Percentiles rank a stretch among this genome's conserved stretches.
These are phyloP conservation scores for Triplophysa bombifrons DNA, from an alignment of 2,797 vertebrate species.

Conservation along the genomic window DNA sequence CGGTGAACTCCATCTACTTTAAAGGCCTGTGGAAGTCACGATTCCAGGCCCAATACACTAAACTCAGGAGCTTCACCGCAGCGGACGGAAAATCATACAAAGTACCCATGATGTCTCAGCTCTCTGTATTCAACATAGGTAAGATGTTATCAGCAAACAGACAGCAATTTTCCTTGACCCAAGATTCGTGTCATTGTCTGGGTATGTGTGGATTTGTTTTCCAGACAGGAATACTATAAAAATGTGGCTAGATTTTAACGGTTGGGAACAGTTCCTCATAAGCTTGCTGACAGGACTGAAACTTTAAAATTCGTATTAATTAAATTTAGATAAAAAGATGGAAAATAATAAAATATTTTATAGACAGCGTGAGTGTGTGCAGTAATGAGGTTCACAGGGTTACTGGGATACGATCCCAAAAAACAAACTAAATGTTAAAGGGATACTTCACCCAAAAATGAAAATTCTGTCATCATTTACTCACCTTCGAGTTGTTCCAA, in stretches of 20 bases:
- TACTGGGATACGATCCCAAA: background rate
- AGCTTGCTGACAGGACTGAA: background rate
- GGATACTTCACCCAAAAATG: too few relatives aligned
- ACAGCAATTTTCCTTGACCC: background rate
- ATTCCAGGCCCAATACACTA: constrained; percentile 91
- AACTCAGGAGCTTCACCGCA: constrained; percentile 82
- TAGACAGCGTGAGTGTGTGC: background rate
- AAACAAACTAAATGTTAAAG: background rate
- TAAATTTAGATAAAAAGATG: background rate
- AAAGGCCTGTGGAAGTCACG: constrained; percentile 95
- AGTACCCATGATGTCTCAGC: constrained; percentile 92
- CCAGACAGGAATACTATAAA: background rate
- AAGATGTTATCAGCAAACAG: constrained; percentile 58
- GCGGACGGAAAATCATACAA: constrained; percentile 83
- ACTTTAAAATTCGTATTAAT: too few relatives aligned
- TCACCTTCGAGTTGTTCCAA: too few relatives aligned
- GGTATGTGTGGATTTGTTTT: constrained; percentile 2
- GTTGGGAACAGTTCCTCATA: background rate
- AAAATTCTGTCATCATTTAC: too few relatives aligned
- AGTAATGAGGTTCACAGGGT: background rate
- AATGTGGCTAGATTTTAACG: background rate
- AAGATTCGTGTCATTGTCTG: background rate
- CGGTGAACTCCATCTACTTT: constrained; percentile 91
- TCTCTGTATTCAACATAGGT: constrained; percentile 89
- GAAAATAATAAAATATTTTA: constrained; percentile 9